phyloP scores from a whole-genome alignment of 2,888 invertebrate genomes.

The Helobdella robusta region DNA sequence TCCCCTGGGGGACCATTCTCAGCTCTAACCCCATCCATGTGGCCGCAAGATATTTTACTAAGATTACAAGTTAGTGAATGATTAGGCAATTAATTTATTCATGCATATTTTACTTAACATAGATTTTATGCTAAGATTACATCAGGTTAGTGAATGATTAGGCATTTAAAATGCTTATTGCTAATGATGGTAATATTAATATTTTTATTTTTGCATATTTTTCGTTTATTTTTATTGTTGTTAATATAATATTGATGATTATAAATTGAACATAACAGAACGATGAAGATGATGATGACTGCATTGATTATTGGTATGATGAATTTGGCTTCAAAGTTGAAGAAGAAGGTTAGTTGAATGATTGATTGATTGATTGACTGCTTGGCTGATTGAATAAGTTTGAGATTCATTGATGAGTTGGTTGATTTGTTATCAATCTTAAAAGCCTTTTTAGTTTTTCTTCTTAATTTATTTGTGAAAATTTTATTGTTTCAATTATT shows the following conservation, averaged over 20 bases:
- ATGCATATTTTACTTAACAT: no score
- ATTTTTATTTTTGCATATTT: background rate
- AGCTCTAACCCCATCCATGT: conserved; percentile 87
- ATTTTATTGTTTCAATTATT: no score
- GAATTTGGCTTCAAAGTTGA: conserved; percentile 96
- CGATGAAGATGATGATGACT: conserved; percentile 61
- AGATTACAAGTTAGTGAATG: background rate
- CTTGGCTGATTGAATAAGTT: no score
- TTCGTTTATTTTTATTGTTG: no score
- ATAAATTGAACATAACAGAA: no score
- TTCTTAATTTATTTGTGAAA: no score
- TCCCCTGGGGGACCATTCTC: conserved; percentile 74
- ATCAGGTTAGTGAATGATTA: no score
- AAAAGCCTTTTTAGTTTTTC: background rate
- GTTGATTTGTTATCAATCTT: background rate
- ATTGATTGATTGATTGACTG: no score
- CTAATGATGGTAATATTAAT: background rate
- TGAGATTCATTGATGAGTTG: no score
- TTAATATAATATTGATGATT: no score
- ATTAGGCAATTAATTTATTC: background rate
- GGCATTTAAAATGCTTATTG: no score
- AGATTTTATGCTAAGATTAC: no score
- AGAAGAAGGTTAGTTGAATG: conserved; percentile 69
- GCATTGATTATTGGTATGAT: conserved; percentile 74
- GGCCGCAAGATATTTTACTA: conserved; percentile 86